phyloP scores from a whole-genome alignment of 2,113 vertebrate species.

The Formicarius rufipectus region DNA sequence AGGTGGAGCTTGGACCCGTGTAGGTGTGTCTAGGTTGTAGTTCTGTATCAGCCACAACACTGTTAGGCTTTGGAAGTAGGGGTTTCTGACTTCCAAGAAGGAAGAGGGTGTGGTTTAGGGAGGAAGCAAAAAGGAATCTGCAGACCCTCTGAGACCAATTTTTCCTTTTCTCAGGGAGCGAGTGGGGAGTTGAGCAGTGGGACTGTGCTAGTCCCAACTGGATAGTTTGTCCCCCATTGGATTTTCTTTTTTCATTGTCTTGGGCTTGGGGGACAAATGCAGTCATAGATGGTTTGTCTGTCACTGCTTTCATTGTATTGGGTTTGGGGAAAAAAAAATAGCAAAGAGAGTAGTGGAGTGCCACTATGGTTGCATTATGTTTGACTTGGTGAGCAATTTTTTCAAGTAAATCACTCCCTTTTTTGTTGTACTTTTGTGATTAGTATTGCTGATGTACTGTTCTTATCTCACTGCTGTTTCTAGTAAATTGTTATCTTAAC shows the following conservation, averaged over 20 bases:
- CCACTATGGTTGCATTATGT: too few relatives aligned
- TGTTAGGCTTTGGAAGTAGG: not conserved
- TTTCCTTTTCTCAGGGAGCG: not conserved
- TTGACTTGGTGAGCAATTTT: not conserved
- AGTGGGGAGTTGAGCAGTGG: not conserved
- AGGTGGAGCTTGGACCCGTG: too few relatives aligned
- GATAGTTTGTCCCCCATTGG: not conserved
- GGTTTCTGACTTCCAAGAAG: not conserved
- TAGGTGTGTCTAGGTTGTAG: not conserved
- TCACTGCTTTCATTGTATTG: not conserved
- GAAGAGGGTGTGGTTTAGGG: not conserved
- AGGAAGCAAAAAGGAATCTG: not conserved
- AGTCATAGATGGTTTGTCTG: not conserved
- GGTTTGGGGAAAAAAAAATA: not conserved
- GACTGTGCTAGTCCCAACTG: not conserved
- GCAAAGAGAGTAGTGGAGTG: too few relatives aligned
- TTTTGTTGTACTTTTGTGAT: not conserved
- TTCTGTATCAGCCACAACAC: not conserved
- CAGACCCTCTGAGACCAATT: not conserved
- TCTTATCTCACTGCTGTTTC: not conserved
- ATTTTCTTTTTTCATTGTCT: not conserved
- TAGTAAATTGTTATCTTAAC: not conserved
- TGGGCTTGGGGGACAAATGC: not conserved
- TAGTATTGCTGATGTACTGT: not conserved
- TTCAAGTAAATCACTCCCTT: not conserved